Conservation (phyloP, 2,888 invertebrate species). For the Hypercompe scribonia region DNA sequence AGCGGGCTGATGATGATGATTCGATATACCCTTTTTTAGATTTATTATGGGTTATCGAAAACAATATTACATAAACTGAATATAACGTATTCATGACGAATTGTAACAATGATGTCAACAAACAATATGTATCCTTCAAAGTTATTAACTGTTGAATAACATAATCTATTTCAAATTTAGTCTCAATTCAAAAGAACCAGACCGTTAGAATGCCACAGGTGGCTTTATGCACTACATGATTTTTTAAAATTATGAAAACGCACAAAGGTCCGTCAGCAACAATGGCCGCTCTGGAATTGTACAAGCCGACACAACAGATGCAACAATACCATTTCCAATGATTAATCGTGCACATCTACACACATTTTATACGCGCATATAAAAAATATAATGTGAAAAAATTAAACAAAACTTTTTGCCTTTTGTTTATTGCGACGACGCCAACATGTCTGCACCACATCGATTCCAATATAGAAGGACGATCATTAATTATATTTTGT, state of each 20-base stretch:
- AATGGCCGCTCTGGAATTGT: conserved; percentile 70
- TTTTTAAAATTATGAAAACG: conserved; percentile 69
- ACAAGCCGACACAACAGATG: conserved; percentile 80
- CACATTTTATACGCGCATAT: conserved; percentile 78
- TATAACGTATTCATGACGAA: neutral
- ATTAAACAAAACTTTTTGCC: conserved; percentile 78
- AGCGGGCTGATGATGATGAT: too few relatives aligned
- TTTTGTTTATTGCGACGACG: conserved; percentile 85
- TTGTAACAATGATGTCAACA: conserved; percentile 20
- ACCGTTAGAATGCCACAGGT: conserved; percentile 72
- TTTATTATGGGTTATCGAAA: neutral
- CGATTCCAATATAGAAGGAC: conserved; percentile 83
- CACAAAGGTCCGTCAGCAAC: conserved; percentile 69
- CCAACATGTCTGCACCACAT: conserved; percentile 85
- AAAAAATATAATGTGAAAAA: conserved; percentile 65
- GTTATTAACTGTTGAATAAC: conserved; percentile 48
- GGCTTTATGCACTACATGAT: conserved; percentile 60
- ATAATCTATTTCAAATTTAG: conserved; percentile 63
- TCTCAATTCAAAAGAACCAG: conserved; percentile 53
- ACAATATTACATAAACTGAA: conserved; percentile 3
- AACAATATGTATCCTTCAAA: conserved; percentile 25
- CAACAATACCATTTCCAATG: conserved; percentile 78
- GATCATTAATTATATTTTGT: conserved; percentile 87
- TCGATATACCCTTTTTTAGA: neutral
- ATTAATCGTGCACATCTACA: conserved; percentile 80